A percentile compares a stretch with the other conserved stretches of the same genome.
phyloP scores from a whole-genome alignment of 2,888 invertebrate species.

The Amiota mariae region DNA sequence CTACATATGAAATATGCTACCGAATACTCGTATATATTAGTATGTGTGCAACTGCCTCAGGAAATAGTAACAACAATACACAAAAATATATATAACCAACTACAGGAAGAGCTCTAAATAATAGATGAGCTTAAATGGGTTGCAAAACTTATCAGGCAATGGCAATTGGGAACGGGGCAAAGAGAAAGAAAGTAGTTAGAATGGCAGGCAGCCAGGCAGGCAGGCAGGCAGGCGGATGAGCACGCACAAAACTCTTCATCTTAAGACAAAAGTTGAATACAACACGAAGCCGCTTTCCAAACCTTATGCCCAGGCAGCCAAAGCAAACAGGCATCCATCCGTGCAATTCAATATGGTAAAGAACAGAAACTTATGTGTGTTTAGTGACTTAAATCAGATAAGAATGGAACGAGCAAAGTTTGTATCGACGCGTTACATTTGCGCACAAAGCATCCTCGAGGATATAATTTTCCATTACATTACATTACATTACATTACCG shows the following conservation, averaged over 20 bases:
- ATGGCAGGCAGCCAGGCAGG: background rate
- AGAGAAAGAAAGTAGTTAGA: too few relatives aligned
- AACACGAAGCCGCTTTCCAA: background rate
- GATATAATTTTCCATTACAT: conserved; percentile 33
- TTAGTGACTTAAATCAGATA: conserved; percentile 30
- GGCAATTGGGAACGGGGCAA: too few relatives aligned
- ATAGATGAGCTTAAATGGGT: conserved; percentile 29
- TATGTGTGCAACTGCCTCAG: conserved; percentile 11
- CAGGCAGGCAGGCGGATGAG: background rate
- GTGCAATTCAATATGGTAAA: conserved; percentile 9
- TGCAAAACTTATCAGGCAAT: conserved; percentile 24
- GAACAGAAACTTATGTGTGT: conserved; percentile 20
- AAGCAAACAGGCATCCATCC: too few relatives aligned
- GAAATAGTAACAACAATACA: background rate
- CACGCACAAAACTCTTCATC: conserved; percentile 15
- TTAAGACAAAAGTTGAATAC: background rate
- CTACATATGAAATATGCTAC: background rate
- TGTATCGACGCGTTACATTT: conserved; percentile 6
- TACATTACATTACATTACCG: background rate
- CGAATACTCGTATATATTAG: background rate
- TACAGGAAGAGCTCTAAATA: conserved; percentile 15
- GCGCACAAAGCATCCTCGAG: conserved; percentile 14
- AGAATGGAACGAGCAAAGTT: conserved; percentile 7
- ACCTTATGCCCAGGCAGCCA: conserved; percentile 7
- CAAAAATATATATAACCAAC: background rate